Conservation (phyloP, 1,140 invertebrate genomes). For the Caenorhabditis remanei region DNA sequence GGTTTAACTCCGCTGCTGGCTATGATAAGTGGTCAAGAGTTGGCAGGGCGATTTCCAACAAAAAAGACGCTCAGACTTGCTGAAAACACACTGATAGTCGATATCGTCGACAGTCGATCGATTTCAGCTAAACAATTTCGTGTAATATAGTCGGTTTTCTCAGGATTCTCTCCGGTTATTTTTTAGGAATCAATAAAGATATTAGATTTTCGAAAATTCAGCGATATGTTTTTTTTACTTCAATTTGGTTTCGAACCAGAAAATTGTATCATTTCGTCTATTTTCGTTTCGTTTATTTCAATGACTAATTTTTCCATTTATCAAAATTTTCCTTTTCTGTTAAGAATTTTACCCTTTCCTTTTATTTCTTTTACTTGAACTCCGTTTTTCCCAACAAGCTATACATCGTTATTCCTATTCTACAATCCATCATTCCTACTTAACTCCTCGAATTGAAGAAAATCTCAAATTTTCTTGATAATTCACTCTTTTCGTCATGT, state of each 20-base stretch:
- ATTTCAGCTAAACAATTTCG: not conserved
- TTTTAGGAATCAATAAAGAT: slow-evolving; percentile 21
- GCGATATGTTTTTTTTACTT: not conserved
- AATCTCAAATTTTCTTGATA: not conserved
- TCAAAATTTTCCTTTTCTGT: not conserved
- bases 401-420: too few species aligned
- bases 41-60: slow-evolving; percentile 68
- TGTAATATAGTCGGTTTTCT: not conserved
- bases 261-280: not conserved
- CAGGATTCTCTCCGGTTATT: not conserved
- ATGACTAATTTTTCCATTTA: not conserved
- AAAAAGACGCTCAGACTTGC: slow-evolving; percentile 27
- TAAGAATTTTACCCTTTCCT: not conserved
- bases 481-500: too few species aligned
- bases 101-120: too few species aligned
- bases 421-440: not conserved
- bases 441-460: not conserved
- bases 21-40: slow-evolving; percentile 71
- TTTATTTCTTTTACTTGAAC: not conserved
- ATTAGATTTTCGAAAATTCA: not conserved
- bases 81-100: not conserved
- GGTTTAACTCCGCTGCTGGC: slow-evolving; percentile 76
- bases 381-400: not conserved
- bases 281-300: too few species aligned
- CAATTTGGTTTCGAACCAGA: not conserved